Conservation (phyloP, 2,888 invertebrate genomes). For the Pseudococcus longispinus region DNA sequence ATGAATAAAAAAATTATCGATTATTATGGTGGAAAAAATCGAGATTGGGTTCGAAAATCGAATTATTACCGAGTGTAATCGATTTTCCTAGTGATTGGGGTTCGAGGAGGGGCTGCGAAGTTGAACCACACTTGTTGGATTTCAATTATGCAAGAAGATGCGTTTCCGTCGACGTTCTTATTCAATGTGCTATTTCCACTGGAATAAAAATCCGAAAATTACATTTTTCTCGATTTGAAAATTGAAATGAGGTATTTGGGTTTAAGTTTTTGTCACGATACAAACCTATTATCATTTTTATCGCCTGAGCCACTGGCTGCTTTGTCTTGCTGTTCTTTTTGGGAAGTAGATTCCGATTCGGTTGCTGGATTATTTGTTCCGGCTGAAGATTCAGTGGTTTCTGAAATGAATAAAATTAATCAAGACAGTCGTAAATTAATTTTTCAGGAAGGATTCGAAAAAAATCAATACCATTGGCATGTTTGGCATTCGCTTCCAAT, state of each 20-base stretch:
- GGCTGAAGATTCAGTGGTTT: conserved; percentile 1
- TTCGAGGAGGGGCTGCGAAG: conserved; percentile 94
- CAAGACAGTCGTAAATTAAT: not conserved
- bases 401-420: not conserved
- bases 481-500: conserved; percentile 60
- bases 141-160: conserved; percentile 86
- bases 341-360: conserved; percentile 29
- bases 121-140: conserved; percentile 94
- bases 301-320: not conserved
- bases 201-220: not conserved
- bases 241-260: not conserved
- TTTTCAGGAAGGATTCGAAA: not conserved
- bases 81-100: conserved; percentile 91
- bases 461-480: conserved; percentile 2
- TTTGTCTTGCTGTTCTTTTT: conserved; percentile 43
- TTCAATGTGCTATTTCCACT: conserved; percentile 58
- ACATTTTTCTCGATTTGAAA: not conserved
- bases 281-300: conserved; percentile 48
- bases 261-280: not conserved
- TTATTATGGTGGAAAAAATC: not conserved
- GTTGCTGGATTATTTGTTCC: not conserved
- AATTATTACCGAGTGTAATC: conserved; percentile 81
- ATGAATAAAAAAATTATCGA: not conserved
- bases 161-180: conserved; percentile 69
- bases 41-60: conserved; percentile 59